These are phyloP conservation scores for Camptogramma bilineatum DNA, from an alignment of 2,888 invertebrate species.

Conservation along the genomic window DNA sequence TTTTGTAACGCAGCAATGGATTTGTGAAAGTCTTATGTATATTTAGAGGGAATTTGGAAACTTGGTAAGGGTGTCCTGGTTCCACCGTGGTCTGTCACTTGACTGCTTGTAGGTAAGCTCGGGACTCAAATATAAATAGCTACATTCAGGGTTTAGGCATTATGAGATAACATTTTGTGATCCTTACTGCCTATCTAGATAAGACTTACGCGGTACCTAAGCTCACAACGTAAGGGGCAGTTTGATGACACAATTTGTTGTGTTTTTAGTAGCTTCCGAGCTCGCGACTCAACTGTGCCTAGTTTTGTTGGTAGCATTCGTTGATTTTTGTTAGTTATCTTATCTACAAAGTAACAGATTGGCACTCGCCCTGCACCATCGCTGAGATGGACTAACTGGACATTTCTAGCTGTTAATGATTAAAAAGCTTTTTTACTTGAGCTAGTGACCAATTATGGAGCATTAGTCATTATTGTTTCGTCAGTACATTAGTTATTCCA, in stretches of 20 bases:
- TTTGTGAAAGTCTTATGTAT: neutral
- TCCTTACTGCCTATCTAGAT: slow-evolving; percentile 7
- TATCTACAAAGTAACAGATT: too few relatives aligned
- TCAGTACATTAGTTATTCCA: too few relatives aligned
- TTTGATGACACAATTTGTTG: neutral
- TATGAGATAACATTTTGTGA: slow-evolving; percentile 23
- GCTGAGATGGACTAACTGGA: too few relatives aligned
- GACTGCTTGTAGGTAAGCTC: slow-evolving; percentile 29
- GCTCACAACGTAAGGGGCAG: neutral
- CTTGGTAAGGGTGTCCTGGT: slow-evolving; percentile 35
- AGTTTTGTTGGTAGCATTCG: neutral
- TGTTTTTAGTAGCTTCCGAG: neutral
- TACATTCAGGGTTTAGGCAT: slow-evolving; percentile 27
- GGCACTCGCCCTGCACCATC: too few relatives aligned
- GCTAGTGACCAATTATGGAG: too few relatives aligned
- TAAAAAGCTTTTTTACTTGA: too few relatives aligned
- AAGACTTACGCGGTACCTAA: slow-evolving; percentile 6
- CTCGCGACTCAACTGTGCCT: neutral
- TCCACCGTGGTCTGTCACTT: slow-evolving; percentile 37
- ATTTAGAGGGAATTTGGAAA: slow-evolving; percentile 2
- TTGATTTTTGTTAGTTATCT: too few relatives aligned
- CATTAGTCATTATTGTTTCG: too few relatives aligned
- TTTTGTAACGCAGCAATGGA: slow-evolving; percentile 23
- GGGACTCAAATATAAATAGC: slow-evolving; percentile 38
- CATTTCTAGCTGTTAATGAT: too few relatives aligned